phyloP scores from a whole-genome alignment of 2,888 invertebrate genomes.

The Harmothoe impar region DNA sequence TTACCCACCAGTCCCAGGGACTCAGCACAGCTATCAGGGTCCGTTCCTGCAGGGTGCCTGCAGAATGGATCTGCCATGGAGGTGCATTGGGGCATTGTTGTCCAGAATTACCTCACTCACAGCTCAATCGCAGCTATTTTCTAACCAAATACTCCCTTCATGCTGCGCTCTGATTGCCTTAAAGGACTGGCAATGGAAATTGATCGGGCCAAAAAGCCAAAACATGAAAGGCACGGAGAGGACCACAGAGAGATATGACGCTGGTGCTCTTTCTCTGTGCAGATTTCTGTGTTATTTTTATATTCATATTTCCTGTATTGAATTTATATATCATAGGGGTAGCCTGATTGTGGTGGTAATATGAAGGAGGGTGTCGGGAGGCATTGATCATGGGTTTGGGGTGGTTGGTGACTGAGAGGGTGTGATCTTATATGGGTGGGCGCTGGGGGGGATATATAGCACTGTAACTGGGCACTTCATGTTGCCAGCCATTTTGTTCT shows the following conservation, averaged over 20 bases:
- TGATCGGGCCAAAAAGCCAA: slow-evolving; percentile 24
- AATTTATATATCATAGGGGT: too few species aligned
- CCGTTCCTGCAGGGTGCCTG: neutral
- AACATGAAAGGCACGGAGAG: neutral
- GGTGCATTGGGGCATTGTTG: neutral
- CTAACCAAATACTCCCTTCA: neutral
- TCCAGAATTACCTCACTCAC: neutral
- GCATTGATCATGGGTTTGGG: neutral
- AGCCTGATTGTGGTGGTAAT: neutral
- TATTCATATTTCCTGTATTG: too few species aligned
- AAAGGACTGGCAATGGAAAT: slow-evolving; percentile 16
- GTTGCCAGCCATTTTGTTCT: too few species aligned
- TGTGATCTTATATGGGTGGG: too few species aligned
- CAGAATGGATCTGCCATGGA: neutral
- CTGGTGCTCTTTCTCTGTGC: neutral
- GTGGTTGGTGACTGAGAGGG: too few species aligned
- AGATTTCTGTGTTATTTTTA: neutral
- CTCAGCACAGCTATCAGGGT: neutral
- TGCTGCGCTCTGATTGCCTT: neutral
- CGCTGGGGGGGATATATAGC: too few species aligned
- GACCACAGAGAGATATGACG: neutral
- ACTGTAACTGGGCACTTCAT: too few species aligned
- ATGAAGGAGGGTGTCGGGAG: neutral
- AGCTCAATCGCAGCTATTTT: neutral
- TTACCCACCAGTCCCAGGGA: too few species aligned